These are phyloP conservation scores for Dendroctonus ponderosae DNA, from an alignment of 1,140 invertebrate genomes.

Conservation along the genomic window DNA sequence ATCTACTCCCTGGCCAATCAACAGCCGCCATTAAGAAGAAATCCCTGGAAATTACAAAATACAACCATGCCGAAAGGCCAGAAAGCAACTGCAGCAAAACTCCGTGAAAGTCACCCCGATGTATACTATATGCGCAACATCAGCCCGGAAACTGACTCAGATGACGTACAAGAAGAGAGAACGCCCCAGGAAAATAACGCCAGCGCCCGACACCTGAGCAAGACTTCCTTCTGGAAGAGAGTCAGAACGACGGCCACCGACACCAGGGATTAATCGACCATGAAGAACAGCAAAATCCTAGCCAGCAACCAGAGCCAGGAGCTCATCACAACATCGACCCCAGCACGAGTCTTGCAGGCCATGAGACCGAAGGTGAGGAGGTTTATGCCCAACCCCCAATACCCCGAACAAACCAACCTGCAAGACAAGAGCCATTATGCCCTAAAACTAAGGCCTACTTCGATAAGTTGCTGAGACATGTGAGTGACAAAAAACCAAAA, in stretches of 20 bases:
- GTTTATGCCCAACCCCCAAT: too few species aligned
- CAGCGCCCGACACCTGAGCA: not conserved
- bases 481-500: too few species aligned
- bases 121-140: too few species aligned
- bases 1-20: not conserved
- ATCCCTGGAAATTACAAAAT: not conserved
- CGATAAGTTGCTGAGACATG: too few species aligned
- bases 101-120: too few species aligned
- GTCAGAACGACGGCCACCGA: not conserved
- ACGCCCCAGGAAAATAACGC: not conserved
- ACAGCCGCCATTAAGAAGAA: not conserved
- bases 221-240: not conserved
- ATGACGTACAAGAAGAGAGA: not conserved
- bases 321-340: not conserved
- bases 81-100: not conserved
- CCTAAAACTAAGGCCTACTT: conserved; percentile 3
- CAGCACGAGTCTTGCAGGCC: conserved; percentile 2
- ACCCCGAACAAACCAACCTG: not conserved
- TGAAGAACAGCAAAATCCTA: not conserved
- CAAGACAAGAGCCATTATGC: conserved; percentile 1
- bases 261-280: conserved; percentile 1
- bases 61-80: conserved; percentile 1
- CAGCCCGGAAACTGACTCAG: not conserved
- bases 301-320: not conserved
- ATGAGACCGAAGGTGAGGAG: conserved; percentile 3